Conservation (phyloP, 1,140 invertebrate species). For the Diachasmimorpha longicaudata region DNA sequence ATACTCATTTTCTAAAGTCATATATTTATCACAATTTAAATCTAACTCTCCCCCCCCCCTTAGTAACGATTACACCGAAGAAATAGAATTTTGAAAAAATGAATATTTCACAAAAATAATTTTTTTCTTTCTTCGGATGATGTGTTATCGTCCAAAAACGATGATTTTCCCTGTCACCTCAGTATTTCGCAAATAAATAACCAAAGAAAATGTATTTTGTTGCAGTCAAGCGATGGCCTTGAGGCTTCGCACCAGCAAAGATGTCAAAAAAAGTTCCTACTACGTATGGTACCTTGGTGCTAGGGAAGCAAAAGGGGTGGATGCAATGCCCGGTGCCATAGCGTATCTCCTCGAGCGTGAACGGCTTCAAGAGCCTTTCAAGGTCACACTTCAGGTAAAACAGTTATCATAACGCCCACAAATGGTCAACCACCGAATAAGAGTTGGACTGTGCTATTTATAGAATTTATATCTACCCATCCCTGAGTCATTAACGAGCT, state of each 20-base stretch:
- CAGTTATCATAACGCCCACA: conserved; percentile 8
- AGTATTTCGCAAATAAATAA: not conserved
- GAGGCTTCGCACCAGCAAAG: conserved; percentile 74
- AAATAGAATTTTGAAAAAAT: no score
- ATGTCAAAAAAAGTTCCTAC: conserved; percentile 94
- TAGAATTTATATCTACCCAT: not conserved
- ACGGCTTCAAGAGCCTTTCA: conserved; percentile 86
- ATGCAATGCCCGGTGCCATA: conserved; percentile 81
- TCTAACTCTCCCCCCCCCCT: no score
- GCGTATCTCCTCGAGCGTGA: conserved; percentile 83
- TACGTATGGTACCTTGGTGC: conserved; percentile 98
- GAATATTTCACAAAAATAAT: no score
- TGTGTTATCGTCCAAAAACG: no score
- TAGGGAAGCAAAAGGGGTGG: conserved; percentile 85
- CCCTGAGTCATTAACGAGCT: not conserved
- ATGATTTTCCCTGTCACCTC: no score
- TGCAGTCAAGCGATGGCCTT: conserved; percentile 59
- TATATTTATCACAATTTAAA: no score
- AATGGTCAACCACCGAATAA: not conserved
- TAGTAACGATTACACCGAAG: no score
- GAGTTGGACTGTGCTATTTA: not conserved
- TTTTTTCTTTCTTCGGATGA: no score
- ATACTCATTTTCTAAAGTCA: no score
- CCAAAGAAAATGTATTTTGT: conserved; percentile 19
- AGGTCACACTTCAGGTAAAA: conserved; percentile 78